phyloP scores from a whole-genome alignment of 2,797 vertebrate genomes.

The Ptychobarbus kaznakovi region DNA sequence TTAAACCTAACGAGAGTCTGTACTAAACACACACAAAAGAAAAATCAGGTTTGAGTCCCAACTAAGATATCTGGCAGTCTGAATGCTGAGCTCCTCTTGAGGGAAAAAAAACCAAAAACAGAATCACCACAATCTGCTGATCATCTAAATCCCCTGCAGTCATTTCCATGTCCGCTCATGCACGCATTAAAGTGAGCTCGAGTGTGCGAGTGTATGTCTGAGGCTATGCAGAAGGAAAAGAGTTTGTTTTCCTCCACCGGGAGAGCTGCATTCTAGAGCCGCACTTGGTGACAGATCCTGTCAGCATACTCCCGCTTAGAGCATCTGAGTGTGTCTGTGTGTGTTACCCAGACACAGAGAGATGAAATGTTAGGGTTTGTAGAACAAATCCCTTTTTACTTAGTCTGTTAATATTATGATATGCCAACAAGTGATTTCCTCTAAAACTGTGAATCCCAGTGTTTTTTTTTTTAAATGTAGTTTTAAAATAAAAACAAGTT shows the following conservation, averaged over 20 bases:
- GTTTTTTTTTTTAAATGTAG: too few relatives aligned
- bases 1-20: not conserved
- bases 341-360: constrained; percentile 1
- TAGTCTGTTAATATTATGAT: constrained; percentile 16
- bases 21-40: not conserved
- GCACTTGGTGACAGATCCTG: constrained; percentile 74
- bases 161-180: constrained; percentile 31
- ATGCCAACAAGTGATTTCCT: not conserved
- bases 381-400: constrained; percentile 28
- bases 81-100: not conserved
- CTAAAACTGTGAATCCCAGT: not conserved
- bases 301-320: constrained; percentile 62
- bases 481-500: too few relatives aligned
- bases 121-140: constrained; percentile 17
- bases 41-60: constrained; percentile 7
- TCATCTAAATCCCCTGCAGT: constrained; percentile 27
- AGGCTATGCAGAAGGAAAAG: constrained; percentile 52
- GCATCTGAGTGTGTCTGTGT: constrained; percentile 26
- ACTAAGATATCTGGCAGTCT: constrained; percentile 8
- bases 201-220: constrained; percentile 31
- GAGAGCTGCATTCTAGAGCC: constrained; percentile 72
- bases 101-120: not conserved
- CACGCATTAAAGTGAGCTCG: not conserved
- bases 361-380: constrained; percentile 27
- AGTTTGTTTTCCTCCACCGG: constrained; percentile 76